phyloP scores from a whole-genome alignment of 2,888 invertebrate species.

The Rhingia campestris region DNA sequence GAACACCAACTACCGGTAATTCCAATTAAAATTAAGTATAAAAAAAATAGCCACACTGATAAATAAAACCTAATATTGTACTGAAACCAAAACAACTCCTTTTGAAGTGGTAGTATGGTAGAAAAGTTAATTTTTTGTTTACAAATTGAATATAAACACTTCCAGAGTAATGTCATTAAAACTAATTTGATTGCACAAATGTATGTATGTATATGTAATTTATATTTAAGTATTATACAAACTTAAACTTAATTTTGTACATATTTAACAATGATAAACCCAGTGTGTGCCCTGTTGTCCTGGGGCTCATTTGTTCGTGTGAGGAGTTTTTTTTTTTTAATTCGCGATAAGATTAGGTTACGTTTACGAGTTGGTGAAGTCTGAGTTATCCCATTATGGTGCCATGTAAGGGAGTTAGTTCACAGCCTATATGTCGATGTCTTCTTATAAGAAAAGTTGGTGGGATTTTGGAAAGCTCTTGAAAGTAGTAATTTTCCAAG shows the following conservation, averaged over 20 bases:
- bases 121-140: slow-evolving; percentile 41
- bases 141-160: slow-evolving; percentile 40
- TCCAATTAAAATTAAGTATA: slow-evolving; percentile 33
- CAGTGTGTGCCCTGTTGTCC: background rate
- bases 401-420: too few relatives aligned
- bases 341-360: too few relatives aligned
- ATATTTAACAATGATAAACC: slow-evolving; percentile 9
- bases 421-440: too few relatives aligned
- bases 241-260: slow-evolving; percentile 34
- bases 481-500: too few relatives aligned
- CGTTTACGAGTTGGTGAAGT: too few relatives aligned
- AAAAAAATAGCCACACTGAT: slow-evolving; percentile 20
- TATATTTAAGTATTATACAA: background rate
- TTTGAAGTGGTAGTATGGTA: slow-evolving; percentile 39
- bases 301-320: too few relatives aligned
- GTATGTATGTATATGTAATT: slow-evolving; percentile 32
- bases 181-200: slow-evolving; percentile 44
- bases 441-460: too few relatives aligned
- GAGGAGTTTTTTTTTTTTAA: too few relatives aligned
- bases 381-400: too few relatives aligned
- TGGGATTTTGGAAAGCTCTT: too few relatives aligned
- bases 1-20: slow-evolving; percentile 26
- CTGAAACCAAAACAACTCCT: slow-evolving; percentile 32
- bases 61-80: slow-evolving; percentile 26
- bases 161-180: slow-evolving; percentile 46